phyloP scores from a whole-genome alignment of 2,888 invertebrate genomes.

The Crepidodera aurea region DNA sequence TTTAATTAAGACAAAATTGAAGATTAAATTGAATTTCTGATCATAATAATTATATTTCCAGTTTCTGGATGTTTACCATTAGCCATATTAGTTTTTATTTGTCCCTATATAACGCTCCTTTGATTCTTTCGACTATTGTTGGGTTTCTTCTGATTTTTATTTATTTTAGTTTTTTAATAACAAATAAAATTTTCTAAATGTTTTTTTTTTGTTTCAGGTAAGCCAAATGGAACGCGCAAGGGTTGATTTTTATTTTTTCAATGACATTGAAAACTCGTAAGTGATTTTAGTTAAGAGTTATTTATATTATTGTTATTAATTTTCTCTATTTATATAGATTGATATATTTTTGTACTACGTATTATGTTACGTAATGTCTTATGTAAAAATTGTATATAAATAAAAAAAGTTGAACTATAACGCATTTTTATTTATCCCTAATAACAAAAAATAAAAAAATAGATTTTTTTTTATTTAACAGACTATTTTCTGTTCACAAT shows the following conservation, averaged over 20 bases:
- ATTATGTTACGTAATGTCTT: constrained; percentile 44
- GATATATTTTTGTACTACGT: constrained; percentile 50
- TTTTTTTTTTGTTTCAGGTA: constrained; percentile 53
- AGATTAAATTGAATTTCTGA: too few species aligned
- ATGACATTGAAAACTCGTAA: constrained; percentile 46
- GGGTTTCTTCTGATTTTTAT: too few species aligned
- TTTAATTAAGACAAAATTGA: too few species aligned
- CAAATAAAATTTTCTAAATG: constrained; percentile 11
- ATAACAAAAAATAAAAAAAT: too few species aligned
- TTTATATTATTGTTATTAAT: constrained; percentile 54
- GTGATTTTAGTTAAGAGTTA: constrained; percentile 52
- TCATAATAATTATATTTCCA: too few species aligned
- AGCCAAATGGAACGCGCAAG: constrained; percentile 54
- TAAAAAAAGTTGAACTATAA: constrained; percentile 39
- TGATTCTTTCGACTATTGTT: too few species aligned
- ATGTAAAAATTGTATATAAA: constrained; percentile 54
- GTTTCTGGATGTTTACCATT: too few species aligned
- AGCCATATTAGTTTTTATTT: too few species aligned
- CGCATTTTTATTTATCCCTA: constrained; percentile 4
- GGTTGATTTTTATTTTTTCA: constrained; percentile 48
- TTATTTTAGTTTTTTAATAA: too few species aligned
- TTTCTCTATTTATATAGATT: constrained; percentile 53
- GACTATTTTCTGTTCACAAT: too few species aligned
- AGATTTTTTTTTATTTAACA: too few species aligned
- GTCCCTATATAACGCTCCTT: too few species aligned